Percentiles rank a stretch among this genome's conserved stretches.
Conservation (phyloP, 2,797 vertebrate genomes). For the Tadarida brasiliensis region DNA sequence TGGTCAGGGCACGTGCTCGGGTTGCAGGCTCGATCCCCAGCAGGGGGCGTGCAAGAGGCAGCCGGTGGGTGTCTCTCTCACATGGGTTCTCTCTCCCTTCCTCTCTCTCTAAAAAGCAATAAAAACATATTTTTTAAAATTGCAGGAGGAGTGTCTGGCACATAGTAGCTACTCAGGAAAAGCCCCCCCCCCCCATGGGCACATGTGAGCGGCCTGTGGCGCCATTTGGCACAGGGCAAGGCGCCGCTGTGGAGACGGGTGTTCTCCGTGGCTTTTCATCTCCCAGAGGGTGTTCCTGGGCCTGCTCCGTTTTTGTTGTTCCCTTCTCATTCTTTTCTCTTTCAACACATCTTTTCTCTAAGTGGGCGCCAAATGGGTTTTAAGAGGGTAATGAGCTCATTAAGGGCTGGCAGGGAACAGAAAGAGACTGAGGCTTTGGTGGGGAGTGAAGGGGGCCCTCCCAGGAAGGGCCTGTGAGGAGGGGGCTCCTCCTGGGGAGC, state of each 20-base stretch:
- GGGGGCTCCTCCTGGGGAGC: neutral
- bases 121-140: neutral
- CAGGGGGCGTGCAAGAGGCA: neutral
- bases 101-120: neutral
- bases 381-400: slow-evolving; percentile 65
- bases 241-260: neutral
- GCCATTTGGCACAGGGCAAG: neutral
- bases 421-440: neutral
- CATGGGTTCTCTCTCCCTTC: no score
- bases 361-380: slow-evolving; percentile 65
- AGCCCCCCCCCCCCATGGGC: neutral
- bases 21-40: neutral
- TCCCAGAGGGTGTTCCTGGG: slow-evolving; percentile 58
- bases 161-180: neutral
- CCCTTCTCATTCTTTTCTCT: neutral
- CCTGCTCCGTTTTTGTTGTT: neutral
- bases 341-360: slow-evolving; percentile 60
- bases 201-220: rapidly evolving
- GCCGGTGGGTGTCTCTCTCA: neutral
- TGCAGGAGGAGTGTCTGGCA: neutral
- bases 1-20: no score
- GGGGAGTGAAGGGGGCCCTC: rapidly evolving
- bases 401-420: slow-evolving; percentile 40
- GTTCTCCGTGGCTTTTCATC: neutral
- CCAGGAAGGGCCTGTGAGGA: neutral